Base-by-base conservation (phyloP, 2,888 invertebrate genomes). In the Chrysomela aeneicollis region DNA sequence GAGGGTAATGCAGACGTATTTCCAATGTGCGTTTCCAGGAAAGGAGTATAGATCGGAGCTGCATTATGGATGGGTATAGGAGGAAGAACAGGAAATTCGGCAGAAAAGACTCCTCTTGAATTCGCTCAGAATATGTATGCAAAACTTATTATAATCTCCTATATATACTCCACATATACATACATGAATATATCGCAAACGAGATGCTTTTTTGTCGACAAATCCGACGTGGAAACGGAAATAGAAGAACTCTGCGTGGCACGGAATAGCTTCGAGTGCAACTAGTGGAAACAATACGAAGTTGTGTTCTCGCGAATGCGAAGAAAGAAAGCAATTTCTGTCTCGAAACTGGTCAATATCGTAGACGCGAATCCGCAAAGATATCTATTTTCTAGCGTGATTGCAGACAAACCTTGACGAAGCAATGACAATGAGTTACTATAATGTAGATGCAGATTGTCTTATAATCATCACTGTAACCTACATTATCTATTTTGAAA, bases 111-210 rank as follows among this genome's bases (percentile, higher is more conserved):
- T 46, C 46, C 18, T 17, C 10, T 57, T 21, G 46, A 21, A 57
- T 57, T 18, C 46, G 2, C n/a, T 17, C n/a, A 12, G 30, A 17
- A 37, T 57, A 57, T 57, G 26, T 46, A 46, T 46, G 57, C 10
- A 46, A 57, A 57, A 30, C 46, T 26, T 17, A 57, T 57, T 57
- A 57, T 57, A 17, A 46, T 57, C 21, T 46, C 5, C 22, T 19
- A 15, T 57, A 57, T 26, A 42, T 42, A 15, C 15, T 3, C 15
- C 8, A 2, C 4, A 15, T 35, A 35, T 35, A n/a, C n/a, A n/a
- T 26, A 26, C 26, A 26, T 26, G 26, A 26, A 42, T 42, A 42
- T 15, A 42, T 42, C 15, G 15, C 3, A 42, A 42, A 15, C 1
- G 8, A 15, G 15, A 15, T 15, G 3, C 42, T 15, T 42, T 15